A percentile compares a stretch with the other conserved stretches of the same genome.
Evolutionary conservation across 1,140 invertebrate genomes (phyloP).

Genomic region (Heliconius eleuchia): DNA sequence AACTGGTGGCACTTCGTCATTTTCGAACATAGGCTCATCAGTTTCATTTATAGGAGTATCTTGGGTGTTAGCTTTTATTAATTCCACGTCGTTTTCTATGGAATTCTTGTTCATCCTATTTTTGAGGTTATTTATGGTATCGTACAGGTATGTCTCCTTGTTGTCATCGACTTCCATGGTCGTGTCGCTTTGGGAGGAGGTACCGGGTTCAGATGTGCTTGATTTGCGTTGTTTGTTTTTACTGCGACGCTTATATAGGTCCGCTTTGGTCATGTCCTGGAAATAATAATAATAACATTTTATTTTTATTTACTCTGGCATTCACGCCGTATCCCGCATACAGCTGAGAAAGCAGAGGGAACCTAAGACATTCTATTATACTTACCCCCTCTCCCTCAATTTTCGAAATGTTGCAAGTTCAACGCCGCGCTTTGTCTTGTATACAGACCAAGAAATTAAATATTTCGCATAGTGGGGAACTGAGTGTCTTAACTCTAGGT

Average conservation of each 20-base stretch:
- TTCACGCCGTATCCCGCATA: too few species aligned
- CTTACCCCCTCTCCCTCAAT: too few species aligned
- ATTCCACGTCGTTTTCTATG: constrained; percentile 70
- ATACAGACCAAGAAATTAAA: too few species aligned
- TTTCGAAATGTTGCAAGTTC: too few species aligned
- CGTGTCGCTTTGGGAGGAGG: constrained; percentile 43
- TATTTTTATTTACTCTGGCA: background rate
- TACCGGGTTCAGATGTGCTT: constrained; percentile 51
- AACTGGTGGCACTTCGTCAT: constrained; percentile 63
- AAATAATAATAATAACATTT: constrained; percentile 20
- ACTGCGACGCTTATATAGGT: constrained; percentile 70
- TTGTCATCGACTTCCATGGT: constrained; percentile 42
- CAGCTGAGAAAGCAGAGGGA: too few species aligned
- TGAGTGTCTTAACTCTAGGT: too few species aligned
- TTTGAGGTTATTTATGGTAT: constrained; percentile 67
- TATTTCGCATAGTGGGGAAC: too few species aligned
- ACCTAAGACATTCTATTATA: background rate
- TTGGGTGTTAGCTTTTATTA: constrained; percentile 68
- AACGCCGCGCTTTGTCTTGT: too few species aligned
- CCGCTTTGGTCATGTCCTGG: constrained; percentile 77
- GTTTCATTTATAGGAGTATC: constrained; percentile 59
- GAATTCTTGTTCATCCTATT: constrained; percentile 68
- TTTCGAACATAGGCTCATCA: constrained; percentile 50
- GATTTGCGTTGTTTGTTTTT: constrained; percentile 67
- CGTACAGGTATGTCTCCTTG: constrained; percentile 51